Evolutionary conservation across 2,888 invertebrate species (phyloP).

Genomic region (Xiphydria camelus): DNA sequence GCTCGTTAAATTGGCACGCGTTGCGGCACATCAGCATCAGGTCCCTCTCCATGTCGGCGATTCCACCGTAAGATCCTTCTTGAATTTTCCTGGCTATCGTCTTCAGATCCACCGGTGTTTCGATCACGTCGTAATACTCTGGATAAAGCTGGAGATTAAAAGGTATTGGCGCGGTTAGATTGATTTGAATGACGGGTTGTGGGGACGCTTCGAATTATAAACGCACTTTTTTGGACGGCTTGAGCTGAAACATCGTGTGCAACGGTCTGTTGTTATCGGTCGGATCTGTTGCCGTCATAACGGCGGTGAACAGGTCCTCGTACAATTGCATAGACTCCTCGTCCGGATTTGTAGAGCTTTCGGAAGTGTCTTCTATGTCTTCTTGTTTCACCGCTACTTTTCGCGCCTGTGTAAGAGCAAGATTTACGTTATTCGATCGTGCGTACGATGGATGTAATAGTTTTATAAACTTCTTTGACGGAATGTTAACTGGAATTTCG

Average conservation of each 20-base stretch:
- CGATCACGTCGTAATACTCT: constrained; percentile 92
- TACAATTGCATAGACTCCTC: constrained; percentile 77
- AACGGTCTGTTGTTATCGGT: constrained; percentile 76
- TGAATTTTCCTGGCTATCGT: constrained; percentile 91
- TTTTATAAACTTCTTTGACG: no score
- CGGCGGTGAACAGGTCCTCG: constrained; percentile 87
- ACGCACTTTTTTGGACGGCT: constrained; percentile 81
- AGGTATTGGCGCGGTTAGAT: no score
- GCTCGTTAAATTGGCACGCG: constrained; percentile 95
- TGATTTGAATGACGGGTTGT: no score
- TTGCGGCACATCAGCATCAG: constrained; percentile 89
- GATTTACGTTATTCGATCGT: no score
- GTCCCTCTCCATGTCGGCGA: constrained; percentile 88
- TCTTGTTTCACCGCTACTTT: constrained; percentile 58
- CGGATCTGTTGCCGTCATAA: constrained; percentile 83
- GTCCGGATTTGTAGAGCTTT: constrained; percentile 71
- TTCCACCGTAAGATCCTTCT: constrained; percentile 74
- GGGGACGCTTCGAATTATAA: neutral
- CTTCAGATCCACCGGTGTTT: constrained; percentile 92
- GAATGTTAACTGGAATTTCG: neutral
- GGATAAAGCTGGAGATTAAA: constrained; percentile 72
- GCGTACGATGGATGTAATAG: no score
- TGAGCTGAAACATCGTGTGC: constrained; percentile 84
- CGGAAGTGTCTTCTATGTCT: constrained; percentile 71
- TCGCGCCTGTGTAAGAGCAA: constrained; percentile 35